Conservation (phyloP, 2,797 vertebrate genomes). For the Clarias pachynema region DNA sequence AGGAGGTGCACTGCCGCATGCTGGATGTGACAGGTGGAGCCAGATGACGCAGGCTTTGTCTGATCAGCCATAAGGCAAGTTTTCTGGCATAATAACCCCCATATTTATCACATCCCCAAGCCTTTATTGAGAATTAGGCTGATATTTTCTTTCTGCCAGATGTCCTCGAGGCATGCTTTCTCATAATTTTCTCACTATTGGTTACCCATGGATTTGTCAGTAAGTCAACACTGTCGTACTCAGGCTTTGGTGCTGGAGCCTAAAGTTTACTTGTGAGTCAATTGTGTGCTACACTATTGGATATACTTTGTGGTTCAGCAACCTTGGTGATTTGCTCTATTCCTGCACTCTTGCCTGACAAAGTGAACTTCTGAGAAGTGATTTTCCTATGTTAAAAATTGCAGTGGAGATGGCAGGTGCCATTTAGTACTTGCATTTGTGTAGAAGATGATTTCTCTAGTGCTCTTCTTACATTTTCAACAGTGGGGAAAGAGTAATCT, state of each 20-base stretch:
- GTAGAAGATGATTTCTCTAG: neutral
- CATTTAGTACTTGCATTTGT: neutral
- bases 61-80: constrained; percentile 27
- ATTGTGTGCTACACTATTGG: neutral
- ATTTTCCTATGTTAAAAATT: neutral
- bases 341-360: neutral
- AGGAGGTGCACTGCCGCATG: constrained; percentile 35
- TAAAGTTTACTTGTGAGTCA: neutral
- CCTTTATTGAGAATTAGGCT: constrained; percentile 16
- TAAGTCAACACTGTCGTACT: constrained; percentile 11
- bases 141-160: neutral
- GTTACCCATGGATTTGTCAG: constrained; percentile 3
- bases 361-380: constrained; percentile 9
- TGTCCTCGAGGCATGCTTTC: neutral
- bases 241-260: constrained; percentile 1
- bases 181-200: neutral
- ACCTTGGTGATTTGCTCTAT: neutral
- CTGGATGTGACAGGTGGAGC: constrained; percentile 44
- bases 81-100: constrained; percentile 28
- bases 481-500: neutral
- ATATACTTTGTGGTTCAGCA: neutral
- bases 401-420: neutral
- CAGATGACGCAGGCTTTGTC: constrained; percentile 33
- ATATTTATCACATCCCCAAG: constrained; percentile 24
- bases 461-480: neutral